A percentile compares a stretch with the other conserved stretches of the same genome.
These are phyloP conservation scores for Pampusana beccarii DNA, from an alignment of 2,113 vertebrate species.

Conservation along the genomic window DNA sequence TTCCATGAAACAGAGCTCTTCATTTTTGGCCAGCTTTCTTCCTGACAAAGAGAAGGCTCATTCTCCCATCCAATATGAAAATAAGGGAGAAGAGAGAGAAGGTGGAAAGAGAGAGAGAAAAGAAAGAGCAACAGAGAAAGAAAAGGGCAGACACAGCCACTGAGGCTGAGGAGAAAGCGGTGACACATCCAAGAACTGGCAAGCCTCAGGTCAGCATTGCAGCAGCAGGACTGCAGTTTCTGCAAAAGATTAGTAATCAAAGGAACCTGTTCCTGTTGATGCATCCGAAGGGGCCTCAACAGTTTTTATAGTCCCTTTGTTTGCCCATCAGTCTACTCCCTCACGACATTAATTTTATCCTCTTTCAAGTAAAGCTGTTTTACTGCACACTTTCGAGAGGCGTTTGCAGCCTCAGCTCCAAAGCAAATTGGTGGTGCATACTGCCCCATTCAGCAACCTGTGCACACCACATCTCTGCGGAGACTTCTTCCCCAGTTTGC, in stretches of 20 bases:
- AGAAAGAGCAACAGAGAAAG: not conserved
- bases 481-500: not conserved
- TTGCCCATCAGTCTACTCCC: not conserved
- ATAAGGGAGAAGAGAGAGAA: not conserved
- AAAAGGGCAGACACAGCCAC: not conserved
- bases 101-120: not conserved
- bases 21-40: not conserved
- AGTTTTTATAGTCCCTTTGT: not conserved
- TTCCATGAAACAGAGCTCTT: not conserved
- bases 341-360: not conserved
- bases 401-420: not conserved
- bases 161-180: not conserved
- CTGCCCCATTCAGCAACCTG: not conserved
- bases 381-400: not conserved
- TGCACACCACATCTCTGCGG: fast-evolving
- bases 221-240: not conserved
- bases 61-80: not conserved
- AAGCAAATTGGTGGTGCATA: not conserved
- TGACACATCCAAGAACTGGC: not conserved
- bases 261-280: not conserved
- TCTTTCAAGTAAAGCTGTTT: not conserved
- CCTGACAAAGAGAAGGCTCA: not conserved
- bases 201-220: not conserved
- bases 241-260: not conserved
- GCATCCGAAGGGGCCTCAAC: not conserved